Evolutionary conservation across 2,113 vertebrate species (phyloP).

Genomic region (Rhinolophus ferrumequinum): DNA sequence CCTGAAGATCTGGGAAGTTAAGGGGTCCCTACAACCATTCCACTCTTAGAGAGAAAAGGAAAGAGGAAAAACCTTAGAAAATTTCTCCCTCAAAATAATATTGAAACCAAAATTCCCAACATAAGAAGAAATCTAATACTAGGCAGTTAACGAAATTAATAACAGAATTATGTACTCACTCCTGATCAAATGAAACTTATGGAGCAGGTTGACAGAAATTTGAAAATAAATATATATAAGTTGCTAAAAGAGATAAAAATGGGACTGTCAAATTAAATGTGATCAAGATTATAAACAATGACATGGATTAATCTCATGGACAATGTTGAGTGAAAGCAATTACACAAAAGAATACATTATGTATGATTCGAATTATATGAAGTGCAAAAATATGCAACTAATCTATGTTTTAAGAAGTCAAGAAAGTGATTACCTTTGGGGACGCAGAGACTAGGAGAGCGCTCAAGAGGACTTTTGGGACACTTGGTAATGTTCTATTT

Average conservation of each 20-base stretch:
- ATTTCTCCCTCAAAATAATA: neutral
- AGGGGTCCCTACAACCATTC: neutral
- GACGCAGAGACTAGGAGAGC: neutral
- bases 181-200: neutral
- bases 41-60: neutral
- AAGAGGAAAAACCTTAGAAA: neutral
- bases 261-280: neutral
- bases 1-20: neutral
- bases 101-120: neutral
- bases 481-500: neutral
- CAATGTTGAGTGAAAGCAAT: neutral
- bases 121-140: neutral
- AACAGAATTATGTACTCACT: neutral
- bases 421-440: neutral
- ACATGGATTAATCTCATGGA: neutral
- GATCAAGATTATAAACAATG: neutral
- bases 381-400: neutral
- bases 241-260: constrained; percentile 3
- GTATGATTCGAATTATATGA: neutral
- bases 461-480: neutral
- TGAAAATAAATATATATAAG: neutral
- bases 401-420: neutral
- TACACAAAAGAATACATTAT: neutral
- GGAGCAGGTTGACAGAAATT: neutral
- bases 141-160: neutral